phyloP scores from a whole-genome alignment of 1,140 invertebrate genomes.

The Artemia franciscana region DNA sequence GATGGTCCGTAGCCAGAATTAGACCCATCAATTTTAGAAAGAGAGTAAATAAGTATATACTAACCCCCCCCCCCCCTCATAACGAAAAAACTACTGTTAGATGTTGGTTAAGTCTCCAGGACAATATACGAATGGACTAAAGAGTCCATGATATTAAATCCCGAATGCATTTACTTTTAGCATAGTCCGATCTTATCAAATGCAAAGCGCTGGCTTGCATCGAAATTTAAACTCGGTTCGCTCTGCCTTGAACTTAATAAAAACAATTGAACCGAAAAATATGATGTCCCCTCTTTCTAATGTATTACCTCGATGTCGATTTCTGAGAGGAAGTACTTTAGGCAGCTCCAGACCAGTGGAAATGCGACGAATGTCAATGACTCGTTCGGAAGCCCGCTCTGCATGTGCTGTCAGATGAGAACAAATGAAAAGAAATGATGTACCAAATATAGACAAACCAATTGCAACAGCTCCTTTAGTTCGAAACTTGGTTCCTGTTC shows the following conservation, averaged over 20 bases:
- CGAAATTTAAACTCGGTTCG: no score
- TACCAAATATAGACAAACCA: conserved; percentile 71
- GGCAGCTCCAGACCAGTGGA: conserved; percentile 60
- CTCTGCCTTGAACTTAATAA: no score
- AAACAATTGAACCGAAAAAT: no score
- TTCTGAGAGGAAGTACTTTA: conserved; percentile 44
- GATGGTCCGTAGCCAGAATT: no score
- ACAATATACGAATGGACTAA: no score
- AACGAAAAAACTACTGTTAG: no score
- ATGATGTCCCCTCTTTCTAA: neutral
- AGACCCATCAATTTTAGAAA: no score
- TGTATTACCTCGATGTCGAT: conserved; percentile 42
- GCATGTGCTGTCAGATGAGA: conserved; percentile 75
- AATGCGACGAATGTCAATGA: conserved; percentile 66
- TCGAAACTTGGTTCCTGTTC: conserved; percentile 49
- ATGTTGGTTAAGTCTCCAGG: no score
- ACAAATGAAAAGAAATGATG: conserved; percentile 75
- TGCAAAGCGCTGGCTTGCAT: neutral
- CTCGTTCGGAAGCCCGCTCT: conserved; percentile 59
- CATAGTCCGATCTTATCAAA: neutral
- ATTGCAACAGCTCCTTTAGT: conserved; percentile 81
- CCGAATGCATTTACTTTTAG: conserved; percentile 7
- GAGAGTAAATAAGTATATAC: no score
- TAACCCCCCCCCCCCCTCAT: no score
- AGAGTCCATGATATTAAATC: no score